Evolutionary conservation across 2,113 vertebrate genomes (phyloP).

Genomic region (Brevimyrus niger): DNA sequence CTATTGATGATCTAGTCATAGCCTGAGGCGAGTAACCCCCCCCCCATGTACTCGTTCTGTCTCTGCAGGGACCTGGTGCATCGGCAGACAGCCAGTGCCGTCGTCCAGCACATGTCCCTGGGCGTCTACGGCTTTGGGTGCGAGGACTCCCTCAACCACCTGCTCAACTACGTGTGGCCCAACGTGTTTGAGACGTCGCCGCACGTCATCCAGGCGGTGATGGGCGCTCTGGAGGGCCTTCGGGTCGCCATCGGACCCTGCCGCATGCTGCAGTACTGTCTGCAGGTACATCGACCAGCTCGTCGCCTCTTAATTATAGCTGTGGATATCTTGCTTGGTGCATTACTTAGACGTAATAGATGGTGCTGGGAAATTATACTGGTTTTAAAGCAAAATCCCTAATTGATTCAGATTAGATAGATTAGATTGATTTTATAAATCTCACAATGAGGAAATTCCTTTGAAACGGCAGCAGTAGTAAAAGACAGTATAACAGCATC

Average conservation of each 20-base stretch:
- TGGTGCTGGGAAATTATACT: neutral
- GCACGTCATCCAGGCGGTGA: slow-evolving; percentile 96
- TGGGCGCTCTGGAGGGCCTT: slow-evolving; percentile 94
- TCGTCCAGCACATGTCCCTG: slow-evolving; percentile 98
- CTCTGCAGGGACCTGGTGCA: slow-evolving; percentile 85
- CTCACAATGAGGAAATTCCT: no score
- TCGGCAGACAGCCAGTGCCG: slow-evolving; percentile 90
- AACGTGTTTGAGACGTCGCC: slow-evolving; percentile 97
- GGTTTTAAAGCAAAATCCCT: neutral
- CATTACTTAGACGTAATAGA: neutral
- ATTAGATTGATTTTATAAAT: no score
- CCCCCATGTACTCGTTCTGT: neutral
- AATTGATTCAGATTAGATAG: no score
- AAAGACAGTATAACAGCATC: no score
- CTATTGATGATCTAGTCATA: neutral
- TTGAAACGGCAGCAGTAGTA: no score
- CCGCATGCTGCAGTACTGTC: slow-evolving; percentile 95
- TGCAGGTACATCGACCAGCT: no score
- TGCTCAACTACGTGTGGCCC: slow-evolving; percentile 96
- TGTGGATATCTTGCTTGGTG: neutral
- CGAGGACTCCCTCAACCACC: slow-evolving; percentile 92
- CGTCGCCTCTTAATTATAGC: no score
- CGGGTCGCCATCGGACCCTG: slow-evolving; percentile 93
- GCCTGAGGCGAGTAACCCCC: neutral
- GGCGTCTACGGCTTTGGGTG: slow-evolving; percentile 97